These are phyloP conservation scores for Trachythela sp. DNA, from an alignment of 64 coral and sea anemone species.

Conservation along the genomic window DNA sequence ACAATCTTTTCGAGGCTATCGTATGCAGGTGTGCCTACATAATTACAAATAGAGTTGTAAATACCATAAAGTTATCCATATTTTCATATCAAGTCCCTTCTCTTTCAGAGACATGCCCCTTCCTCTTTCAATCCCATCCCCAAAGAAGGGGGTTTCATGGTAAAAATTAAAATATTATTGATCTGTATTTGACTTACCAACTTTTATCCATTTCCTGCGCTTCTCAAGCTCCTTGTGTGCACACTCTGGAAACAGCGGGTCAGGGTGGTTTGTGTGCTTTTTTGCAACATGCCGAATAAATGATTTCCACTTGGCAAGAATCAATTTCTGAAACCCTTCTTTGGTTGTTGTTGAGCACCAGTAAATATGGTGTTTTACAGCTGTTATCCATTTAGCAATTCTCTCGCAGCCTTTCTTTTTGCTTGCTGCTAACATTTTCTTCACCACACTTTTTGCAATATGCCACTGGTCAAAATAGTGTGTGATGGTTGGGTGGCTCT, in stretches of 20 bases:
- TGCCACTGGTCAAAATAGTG: constrained; percentile 5
- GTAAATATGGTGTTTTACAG: neutral
- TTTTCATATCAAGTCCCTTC: too few species aligned
- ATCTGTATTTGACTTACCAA: neutral
- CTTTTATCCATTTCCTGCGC: neutral
- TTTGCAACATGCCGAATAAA: neutral
- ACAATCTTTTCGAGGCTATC: neutral
- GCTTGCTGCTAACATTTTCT: neutral
- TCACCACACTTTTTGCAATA: neutral
- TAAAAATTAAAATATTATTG: too few species aligned
- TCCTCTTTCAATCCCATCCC: too few species aligned
- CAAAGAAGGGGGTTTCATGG: too few species aligned
- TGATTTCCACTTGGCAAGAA: constrained; percentile 12
- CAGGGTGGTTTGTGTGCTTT: neutral
- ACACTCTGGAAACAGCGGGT: neutral
- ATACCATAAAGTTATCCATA: too few species aligned
- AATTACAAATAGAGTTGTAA: too few species aligned
- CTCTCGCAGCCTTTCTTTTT: neutral
- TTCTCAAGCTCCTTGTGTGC: neutral
- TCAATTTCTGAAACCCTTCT: neutral
- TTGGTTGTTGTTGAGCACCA: constrained; percentile 6
- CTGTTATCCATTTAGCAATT: neutral
- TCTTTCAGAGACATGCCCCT: too few species aligned
- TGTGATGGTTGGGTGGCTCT: neutral
- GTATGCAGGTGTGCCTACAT: neutral